Percentiles rank a stretch among this genome's conserved stretches.
Evolutionary conservation across 30 jellyfish, hydroid and myxozoan genomes (phyloP).

Genomic region (Hydractinia symbiolongicarpus): DNA sequence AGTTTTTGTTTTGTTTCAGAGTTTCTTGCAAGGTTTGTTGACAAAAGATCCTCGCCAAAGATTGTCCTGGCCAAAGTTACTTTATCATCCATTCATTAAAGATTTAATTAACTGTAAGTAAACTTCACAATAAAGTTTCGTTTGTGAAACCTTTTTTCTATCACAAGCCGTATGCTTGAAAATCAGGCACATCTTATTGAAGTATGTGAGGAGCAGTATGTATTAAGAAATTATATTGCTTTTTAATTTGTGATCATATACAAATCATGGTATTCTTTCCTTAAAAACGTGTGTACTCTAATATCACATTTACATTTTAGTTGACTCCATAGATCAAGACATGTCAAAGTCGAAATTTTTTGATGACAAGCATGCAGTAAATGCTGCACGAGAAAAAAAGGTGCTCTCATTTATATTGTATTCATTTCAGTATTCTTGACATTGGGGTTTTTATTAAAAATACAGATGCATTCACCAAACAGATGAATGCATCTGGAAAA

Average conservation of each 20-base stretch:
- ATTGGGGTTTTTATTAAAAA: too few relatives aligned
- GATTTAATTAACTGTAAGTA: conserved; percentile 60
- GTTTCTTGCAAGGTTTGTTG: conserved; percentile 76
- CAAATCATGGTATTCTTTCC: too few relatives aligned
- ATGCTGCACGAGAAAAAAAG: conserved; percentile 54
- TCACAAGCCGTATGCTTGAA: too few relatives aligned
- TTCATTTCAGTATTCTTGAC: background rate
- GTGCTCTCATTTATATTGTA: conserved; percentile 4
- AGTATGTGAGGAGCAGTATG: too few relatives aligned
- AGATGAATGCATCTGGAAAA: too few relatives aligned
- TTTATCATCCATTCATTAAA: conserved; percentile 73
- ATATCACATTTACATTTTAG: conserved; percentile 23
- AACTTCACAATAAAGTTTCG: background rate
- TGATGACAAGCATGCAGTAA: conserved; percentile 52
- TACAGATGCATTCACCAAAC: too few relatives aligned
- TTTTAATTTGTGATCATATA: too few relatives aligned
- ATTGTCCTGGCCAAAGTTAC: conserved; percentile 90
- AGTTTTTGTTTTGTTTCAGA: conserved; percentile 33
- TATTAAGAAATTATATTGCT: too few relatives aligned
- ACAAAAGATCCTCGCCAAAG: conserved; percentile 84
- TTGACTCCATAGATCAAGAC: conserved; percentile 50
- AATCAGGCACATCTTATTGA: too few relatives aligned
- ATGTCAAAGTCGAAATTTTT: conserved; percentile 50
- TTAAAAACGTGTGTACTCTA: too few relatives aligned
- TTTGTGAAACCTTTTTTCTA: too few relatives aligned